Percentiles rank a stretch among this genome's conserved stretches.
Conservation (phyloP, 2,113 vertebrate genomes). For the Orcinus orca region DNA sequence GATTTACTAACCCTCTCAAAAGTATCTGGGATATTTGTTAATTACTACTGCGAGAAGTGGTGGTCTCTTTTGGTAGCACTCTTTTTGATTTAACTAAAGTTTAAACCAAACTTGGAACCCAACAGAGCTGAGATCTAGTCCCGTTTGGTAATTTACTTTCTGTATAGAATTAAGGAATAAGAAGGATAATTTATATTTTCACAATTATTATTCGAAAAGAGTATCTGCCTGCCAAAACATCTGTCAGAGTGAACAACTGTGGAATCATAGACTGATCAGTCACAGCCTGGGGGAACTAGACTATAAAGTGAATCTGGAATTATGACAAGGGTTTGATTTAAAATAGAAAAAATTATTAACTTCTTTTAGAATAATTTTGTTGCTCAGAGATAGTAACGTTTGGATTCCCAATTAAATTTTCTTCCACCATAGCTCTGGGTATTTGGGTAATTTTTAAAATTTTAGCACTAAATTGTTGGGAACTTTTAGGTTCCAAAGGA, state of each 20-base stretch:
- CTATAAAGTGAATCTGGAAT: neutral
- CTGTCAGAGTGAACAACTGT: neutral
- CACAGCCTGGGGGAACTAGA: neutral
- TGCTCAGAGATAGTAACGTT: neutral
- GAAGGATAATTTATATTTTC: conserved; percentile 5
- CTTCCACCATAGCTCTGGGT: neutral
- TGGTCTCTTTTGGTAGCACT: neutral
- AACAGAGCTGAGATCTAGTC: neutral
- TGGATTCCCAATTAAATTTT: neutral
- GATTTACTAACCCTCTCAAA: neutral
- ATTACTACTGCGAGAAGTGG: neutral
- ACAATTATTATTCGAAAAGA: conserved; percentile 19
- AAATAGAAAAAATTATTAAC: neutral
- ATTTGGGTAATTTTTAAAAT: neutral
- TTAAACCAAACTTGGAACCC: neutral
- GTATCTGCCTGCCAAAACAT: neutral
- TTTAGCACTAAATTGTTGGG: neutral
- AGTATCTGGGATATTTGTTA: neutral
- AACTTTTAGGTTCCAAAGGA: neutral
- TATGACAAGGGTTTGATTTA: neutral
- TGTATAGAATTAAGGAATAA: neutral
- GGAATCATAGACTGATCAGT: neutral
- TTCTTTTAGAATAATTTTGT: neutral
- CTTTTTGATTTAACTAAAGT: neutral
- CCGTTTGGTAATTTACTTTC: neutral